Evolutionary conservation across 2,888 invertebrate genomes (phyloP).

Genomic region (Augiades crinisus): DNA sequence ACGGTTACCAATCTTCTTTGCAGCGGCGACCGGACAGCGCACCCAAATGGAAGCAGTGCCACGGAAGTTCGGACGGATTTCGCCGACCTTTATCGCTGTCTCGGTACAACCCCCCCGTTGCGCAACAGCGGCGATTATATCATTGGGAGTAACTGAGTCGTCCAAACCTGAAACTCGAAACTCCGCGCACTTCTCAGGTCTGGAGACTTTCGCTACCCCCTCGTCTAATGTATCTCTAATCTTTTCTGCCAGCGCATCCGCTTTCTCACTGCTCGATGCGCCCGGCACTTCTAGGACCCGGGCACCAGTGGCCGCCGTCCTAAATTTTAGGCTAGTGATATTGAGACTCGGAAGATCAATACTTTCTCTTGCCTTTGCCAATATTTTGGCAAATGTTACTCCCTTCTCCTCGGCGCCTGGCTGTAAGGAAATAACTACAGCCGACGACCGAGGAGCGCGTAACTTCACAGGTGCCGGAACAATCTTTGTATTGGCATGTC

Average conservation of each 20-base stretch:
- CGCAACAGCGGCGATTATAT: neutral
- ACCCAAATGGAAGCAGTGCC: neutral
- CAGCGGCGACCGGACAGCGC: neutral
- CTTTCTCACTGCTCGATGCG: neutral
- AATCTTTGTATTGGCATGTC: no score
- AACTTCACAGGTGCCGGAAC: no score
- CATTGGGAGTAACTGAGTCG: neutral
- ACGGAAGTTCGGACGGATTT: neutral
- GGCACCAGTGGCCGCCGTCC: neutral
- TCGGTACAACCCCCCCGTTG: neutral
- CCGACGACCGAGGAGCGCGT: no score
- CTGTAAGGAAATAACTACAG: no score
- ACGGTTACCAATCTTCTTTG: neutral
- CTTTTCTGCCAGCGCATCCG: slow-evolving; percentile 5
- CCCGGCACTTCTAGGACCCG: slow-evolving; percentile 12
- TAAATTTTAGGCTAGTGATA: neutral
- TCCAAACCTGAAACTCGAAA: neutral
- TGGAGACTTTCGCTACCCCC: neutral
- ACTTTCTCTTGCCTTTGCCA: no score
- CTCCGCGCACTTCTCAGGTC: slow-evolving; percentile 1
- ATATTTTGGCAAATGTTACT: no score
- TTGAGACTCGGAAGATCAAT: no score
- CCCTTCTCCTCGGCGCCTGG: no score
- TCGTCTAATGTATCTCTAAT: neutral
- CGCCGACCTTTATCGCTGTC: neutral